A percentile compares a stretch with the other conserved stretches of the same genome.
Evolutionary conservation across 2,113 vertebrate species (phyloP).

Genomic region (Phrynosoma platyrhinos): DNA sequence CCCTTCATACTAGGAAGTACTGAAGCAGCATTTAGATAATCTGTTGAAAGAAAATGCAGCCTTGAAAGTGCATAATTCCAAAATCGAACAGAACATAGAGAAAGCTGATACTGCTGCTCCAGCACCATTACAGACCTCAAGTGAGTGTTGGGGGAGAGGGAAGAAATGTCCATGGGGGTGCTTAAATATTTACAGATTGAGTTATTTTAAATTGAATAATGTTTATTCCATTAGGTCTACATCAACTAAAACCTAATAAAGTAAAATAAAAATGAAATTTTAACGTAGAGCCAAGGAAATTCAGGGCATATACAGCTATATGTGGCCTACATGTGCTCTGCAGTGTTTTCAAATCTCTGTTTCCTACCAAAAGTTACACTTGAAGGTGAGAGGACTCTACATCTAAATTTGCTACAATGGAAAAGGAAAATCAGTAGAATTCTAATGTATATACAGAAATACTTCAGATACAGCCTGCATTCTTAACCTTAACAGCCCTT

Average conservation of each 20-base stretch:
- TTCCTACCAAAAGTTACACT: neutral
- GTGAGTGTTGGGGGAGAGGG: slow-evolving; percentile 46
- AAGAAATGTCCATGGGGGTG: neutral
- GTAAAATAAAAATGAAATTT: neutral
- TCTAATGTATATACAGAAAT: neutral
- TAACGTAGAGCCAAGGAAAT: no score
- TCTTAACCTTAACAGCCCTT: neutral
- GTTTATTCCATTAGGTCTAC: neutral
- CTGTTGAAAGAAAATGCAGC: slow-evolving; percentile 82
- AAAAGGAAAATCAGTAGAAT: neutral
- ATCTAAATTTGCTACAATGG: neutral
- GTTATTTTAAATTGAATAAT: neutral
- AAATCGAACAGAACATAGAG: slow-evolving; percentile 73
- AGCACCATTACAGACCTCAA: slow-evolving; percentile 39
- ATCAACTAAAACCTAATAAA: neutral
- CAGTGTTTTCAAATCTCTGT: no score
- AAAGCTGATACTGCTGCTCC: slow-evolving; percentile 51
- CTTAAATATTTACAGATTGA: neutral
- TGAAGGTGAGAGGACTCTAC: neutral
- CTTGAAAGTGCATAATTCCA: slow-evolving; percentile 80
- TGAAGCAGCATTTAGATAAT: slow-evolving; percentile 76
- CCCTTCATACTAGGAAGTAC: slow-evolving; percentile 64
- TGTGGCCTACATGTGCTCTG: neutral
- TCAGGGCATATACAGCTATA: neutral
- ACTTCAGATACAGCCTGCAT: neutral